Conservation (phyloP, 2,797 vertebrate species). For the Thunnus albacares region DNA sequence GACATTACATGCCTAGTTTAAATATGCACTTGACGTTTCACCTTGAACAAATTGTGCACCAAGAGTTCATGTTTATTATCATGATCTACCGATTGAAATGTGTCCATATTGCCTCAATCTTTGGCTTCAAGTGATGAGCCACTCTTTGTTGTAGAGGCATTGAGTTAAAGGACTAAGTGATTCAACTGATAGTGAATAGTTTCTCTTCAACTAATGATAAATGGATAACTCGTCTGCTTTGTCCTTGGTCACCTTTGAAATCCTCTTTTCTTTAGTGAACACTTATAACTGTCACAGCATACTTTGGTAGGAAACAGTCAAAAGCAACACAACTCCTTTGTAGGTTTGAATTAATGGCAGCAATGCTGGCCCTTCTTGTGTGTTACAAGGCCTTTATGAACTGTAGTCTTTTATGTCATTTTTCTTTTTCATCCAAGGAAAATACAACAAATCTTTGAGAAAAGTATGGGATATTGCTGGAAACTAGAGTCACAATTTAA, state of each 20-base stretch:
- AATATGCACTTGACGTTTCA: conserved; percentile 47
- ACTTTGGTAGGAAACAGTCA: conserved; percentile 37
- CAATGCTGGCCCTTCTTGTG: conserved; percentile 37
- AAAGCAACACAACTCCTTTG: conserved; percentile 35
- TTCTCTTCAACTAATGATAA: conserved; percentile 47
- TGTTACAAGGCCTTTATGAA: conserved; percentile 48
- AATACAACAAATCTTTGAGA: conserved; percentile 32
- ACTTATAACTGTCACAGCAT: conserved; percentile 30
- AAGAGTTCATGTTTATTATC: conserved; percentile 38
- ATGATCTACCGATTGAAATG: conserved; percentile 29
- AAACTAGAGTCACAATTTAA: conserved; percentile 57
- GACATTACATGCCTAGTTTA: conserved; percentile 14
- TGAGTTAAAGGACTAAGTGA: conserved; percentile 41
- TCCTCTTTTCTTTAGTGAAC: conserved; percentile 42
- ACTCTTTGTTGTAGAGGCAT: conserved; percentile 20
- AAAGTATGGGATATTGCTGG: conserved; percentile 12
- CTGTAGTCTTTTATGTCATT: conserved; percentile 36
- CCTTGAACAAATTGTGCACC: conserved; percentile 35
- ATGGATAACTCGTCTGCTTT: conserved; percentile 47
- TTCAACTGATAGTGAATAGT: conserved; percentile 55
- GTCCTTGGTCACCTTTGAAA: conserved; percentile 59
- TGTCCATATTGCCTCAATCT: conserved; percentile 15
- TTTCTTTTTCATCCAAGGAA: conserved; percentile 45
- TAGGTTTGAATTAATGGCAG: conserved; percentile 45
- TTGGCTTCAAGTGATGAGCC: conserved; percentile 34